phyloP scores from a whole-genome alignment of 2,888 invertebrate species.

The Drosophila tripunctata region DNA sequence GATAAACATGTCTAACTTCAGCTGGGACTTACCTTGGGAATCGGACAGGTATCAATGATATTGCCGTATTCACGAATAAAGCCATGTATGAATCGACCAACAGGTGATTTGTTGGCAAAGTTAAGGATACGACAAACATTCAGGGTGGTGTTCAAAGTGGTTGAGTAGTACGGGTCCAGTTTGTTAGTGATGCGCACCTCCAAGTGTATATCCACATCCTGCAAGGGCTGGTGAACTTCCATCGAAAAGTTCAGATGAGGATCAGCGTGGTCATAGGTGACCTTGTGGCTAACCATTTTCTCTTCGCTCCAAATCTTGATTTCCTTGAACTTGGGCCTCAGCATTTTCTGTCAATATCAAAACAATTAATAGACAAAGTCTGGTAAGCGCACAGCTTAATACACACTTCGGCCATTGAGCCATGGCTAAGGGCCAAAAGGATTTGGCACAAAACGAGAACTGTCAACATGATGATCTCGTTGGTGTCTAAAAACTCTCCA shows the following conservation, averaged over 20 bases:
- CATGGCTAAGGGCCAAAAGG: slow-evolving; percentile 46
- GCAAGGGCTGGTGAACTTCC: slow-evolving; percentile 74
- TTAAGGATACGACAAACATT: slow-evolving; percentile 76
- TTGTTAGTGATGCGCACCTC: slow-evolving; percentile 72
- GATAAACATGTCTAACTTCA: not conserved
- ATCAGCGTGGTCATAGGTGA: slow-evolving; percentile 74
- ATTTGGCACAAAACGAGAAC: slow-evolving; percentile 46
- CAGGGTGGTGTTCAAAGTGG: slow-evolving; percentile 73
- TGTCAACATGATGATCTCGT: slow-evolving; percentile 50
- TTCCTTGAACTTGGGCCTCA: slow-evolving; percentile 81
- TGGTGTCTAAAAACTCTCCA: slow-evolving; percentile 23
- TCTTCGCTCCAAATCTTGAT: slow-evolving; percentile 81
- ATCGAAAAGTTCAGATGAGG: slow-evolving; percentile 81
- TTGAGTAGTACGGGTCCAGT: slow-evolving; percentile 66
- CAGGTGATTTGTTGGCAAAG: slow-evolving; percentile 72
- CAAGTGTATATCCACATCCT: slow-evolving; percentile 72
- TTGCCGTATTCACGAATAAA: slow-evolving; percentile 77
- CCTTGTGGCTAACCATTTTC: slow-evolving; percentile 67
- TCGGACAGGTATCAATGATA: slow-evolving; percentile 76
- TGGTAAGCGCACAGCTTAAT: not conserved
- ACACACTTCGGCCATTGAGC: slow-evolving; percentile 67
- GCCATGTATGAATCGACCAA: slow-evolving; percentile 72
- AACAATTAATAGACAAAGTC: not conserved
- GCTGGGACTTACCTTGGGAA: slow-evolving; percentile 69
- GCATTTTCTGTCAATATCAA: slow-evolving; percentile 71